Evolutionary conservation across 2,113 vertebrate species (phyloP), one percentile per base, ranked within the genome.

Genomic region (Apus apus): DNA sequence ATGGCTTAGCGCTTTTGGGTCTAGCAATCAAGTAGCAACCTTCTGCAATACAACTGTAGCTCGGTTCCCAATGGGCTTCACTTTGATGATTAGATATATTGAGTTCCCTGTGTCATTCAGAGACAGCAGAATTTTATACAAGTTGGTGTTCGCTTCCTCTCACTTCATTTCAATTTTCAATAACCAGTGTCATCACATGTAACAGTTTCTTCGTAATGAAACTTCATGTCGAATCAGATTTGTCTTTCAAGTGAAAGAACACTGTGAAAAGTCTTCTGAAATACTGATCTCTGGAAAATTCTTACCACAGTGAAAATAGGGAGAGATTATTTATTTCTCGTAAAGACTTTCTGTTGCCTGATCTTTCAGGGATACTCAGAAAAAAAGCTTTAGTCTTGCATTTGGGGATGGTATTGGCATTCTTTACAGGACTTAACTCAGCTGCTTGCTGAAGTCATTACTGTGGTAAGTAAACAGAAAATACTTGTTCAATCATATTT

Each of bases 151-250:
- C 95, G 95, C 94, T 96, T 97, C 94, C 93, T 98, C 75, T 98
- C 97, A 97, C 95, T 98, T 98, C 94, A 97, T 98, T 98, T 98
- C 98, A 98, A 95, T 98, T 98, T 98, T 98, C 97, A 97, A 96
- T 98, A 98, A 97, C 94, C 85, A 93, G 61, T 98, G 96, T 97
- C 97, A 97, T 96, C 95, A 73, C 93, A 94, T 96, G 91, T 95
- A 98, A 96, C 93, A 89, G 92, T 96, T 97, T 96, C 96, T 97
- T 97, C 20, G 32, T 97, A 97, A 97, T 97, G 93, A 96, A 98
- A 97, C 96, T 97, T 97, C 85, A 80, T 77, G 96, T 97, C 11
- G 2, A 96, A 97, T 96, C 95, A 87, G 82, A 97, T 98, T 97
- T 97, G 87, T 92, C 95, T 97, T 96, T 96, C 89, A 95, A 93